Evolutionary conservation across 1,140 invertebrate genomes (phyloP), one percentile per base, ranked within the genome.

Genomic region (Pissodes strobi): DNA sequence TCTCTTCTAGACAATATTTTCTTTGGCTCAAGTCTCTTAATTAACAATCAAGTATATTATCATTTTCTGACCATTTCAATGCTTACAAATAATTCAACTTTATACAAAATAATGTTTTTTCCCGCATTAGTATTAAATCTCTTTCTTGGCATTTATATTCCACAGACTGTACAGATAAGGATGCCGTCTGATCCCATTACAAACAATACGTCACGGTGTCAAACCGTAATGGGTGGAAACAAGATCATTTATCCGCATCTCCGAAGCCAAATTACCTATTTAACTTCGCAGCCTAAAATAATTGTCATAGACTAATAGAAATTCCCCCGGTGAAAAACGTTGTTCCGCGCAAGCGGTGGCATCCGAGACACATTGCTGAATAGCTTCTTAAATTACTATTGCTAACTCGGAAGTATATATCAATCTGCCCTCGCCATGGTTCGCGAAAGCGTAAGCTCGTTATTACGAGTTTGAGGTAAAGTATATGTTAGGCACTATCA

Each of bases 201-300:
- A 51, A 30, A 51, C 48, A 30, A 51, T 51, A 43, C 55, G 55
- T 57, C 55, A 45, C n/a, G 55, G 25, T 23, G 21, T 27, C 10
- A 57, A 57, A 25, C 52, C 52, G 17, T 34, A 56, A 56, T 18
- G 52, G 37, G 23, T 22, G 55, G 55, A 57, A 57, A 57, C 55
- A 57, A 57, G 55, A 57, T 57, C 55, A 57, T 57, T 57, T 57
- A 23, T 57, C 55, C 23, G 55, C 55, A 57, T 45, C 39, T 27
- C 55, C 23, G 38, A 57, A 57, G 55, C 45, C 55, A 57, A 57
- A 57, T 57, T 57, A 57, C 55, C 55, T 57, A 57, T 57, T 57
- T 57, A 57, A 55, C 52, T 55, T 55, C 34, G 15, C 52, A 55
- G 52, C 52, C 52, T 55, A 55, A 55, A 38, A 55, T 55, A 55